Evolutionary conservation across 37 sponge, comb jelly and placozoan genomes (phyloP).

Genomic region (Eunapius fragilis): DNA sequence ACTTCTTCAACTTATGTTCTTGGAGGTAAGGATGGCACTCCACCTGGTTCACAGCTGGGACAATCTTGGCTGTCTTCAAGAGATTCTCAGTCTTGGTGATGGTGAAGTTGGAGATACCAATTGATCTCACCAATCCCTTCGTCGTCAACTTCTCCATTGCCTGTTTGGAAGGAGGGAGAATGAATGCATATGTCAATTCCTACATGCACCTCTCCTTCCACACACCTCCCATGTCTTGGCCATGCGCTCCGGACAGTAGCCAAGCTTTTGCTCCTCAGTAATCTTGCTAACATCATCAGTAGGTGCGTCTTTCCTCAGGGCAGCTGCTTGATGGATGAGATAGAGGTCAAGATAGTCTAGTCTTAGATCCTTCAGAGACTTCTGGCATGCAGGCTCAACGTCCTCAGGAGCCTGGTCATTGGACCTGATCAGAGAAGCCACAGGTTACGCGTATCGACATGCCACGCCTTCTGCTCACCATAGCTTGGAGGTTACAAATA

Average conservation of each 20-base stretch:
- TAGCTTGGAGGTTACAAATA: constrained; percentile 91
- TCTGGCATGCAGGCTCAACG: constrained; percentile 20
- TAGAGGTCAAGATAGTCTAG: constrained; percentile 76
- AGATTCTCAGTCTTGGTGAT: constrained; percentile 53
- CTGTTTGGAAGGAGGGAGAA: not conserved
- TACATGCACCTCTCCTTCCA: not conserved
- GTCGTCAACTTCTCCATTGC: constrained; percentile 53
- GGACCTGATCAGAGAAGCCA: not conserved
- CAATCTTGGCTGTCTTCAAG: constrained; percentile 63
- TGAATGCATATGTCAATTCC: not conserved
- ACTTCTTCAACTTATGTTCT: constrained; percentile 57
- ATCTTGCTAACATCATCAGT: not conserved
- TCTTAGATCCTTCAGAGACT: constrained; percentile 53
- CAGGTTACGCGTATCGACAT: not conserved
- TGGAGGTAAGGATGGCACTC: constrained; percentile 79
- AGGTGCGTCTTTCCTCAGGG: constrained; percentile 3
- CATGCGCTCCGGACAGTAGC: constrained; percentile 20
- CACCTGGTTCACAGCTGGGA: constrained; percentile 73
- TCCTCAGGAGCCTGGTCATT: constrained; percentile 6
- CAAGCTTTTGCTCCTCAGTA: constrained; percentile 40
- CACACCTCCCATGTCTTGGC: constrained; percentile 41
- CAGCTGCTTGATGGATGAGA: constrained; percentile 31
- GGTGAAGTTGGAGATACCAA: constrained; percentile 77
- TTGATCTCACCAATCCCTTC: constrained; percentile 40
- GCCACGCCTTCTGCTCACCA: constrained; percentile 38